Evolutionary conservation across 2,113 vertebrate species (phyloP), one percentile per base, ranked within the genome.

Genomic region (Neolamprologus caudopunctatus): DNA sequence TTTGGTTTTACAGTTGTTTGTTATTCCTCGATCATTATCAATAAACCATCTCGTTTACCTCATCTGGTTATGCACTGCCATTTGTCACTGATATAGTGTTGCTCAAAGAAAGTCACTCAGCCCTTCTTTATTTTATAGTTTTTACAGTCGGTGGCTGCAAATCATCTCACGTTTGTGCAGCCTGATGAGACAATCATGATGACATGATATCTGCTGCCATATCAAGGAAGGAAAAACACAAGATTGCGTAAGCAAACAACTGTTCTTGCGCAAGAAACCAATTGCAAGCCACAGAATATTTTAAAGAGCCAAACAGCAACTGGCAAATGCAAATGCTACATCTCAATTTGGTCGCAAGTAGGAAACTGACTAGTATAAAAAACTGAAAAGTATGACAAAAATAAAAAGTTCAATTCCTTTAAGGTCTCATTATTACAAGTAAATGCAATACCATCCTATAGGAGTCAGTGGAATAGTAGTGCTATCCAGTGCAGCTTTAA

Each of bases 171-270:
- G 0, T 21, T 8, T 71, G 35, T 68, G 63, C 63, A 40, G 63
- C 35, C 7, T 24, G 5, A 24, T 24, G 7, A 40, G 63, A 0
- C 3, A 21, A 9, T 42, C 66, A 1, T 3, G 21, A 16, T 37
- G 33, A 16, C 33, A 5, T 68, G 63, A 9, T 73, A 73, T 73
- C 2, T 73, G 37, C 66, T 16, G 66, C 3, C 21, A 26, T 73
- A 14, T 73, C 37, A 45, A 19, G 13, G 5, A 16, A 73, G 68
- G 37, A 73, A 73, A 73, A 73, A 45, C 2, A 71, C 2, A 42
- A 14, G 35, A 71, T 45, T 42, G n/a, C 5, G 0, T 9, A 63
- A 63, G 16, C 31, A 11, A 63, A 63, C 9, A 63, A n/a, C 3
- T 63, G 31, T 61, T 61, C 28, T 61, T 63, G 17, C 1, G 9